A percentile compares a stretch with the other conserved stretches of the same genome.
These are phyloP conservation scores for Pipra filicauda DNA, from an alignment of 2,113 vertebrate genomes.

Conservation along the genomic window DNA sequence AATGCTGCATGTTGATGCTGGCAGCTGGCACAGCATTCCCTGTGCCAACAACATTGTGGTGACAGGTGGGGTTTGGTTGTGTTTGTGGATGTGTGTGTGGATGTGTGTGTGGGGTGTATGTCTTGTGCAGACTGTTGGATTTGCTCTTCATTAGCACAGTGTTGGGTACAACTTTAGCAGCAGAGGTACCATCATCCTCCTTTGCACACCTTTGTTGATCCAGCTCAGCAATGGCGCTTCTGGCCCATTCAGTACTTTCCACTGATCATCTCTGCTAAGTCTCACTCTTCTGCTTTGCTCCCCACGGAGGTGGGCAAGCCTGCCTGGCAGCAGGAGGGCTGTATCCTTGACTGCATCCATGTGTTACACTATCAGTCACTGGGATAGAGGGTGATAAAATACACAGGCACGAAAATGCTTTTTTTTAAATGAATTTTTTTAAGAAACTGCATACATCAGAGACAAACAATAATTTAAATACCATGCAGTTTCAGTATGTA, in stretches of 20 bases:
- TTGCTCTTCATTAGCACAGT: background rate
- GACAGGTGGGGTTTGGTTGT: background rate
- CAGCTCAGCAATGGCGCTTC: accelerated
- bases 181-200: accelerated
- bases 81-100: background rate
- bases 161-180: background rate
- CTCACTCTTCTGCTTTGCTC: background rate
- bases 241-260: background rate
- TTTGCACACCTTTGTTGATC: background rate
- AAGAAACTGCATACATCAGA: constrained; percentile 93
- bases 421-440: constrained; percentile 69
- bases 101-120: too few relatives aligned
- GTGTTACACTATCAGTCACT: background rate
- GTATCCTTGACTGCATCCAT: accelerated
- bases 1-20: background rate
- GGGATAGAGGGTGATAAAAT: constrained; percentile 9
- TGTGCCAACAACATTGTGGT: accelerated
- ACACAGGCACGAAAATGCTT: constrained; percentile 23
- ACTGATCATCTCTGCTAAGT: too few relatives aligned
- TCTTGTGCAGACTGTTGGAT: background rate
- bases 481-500: constrained; percentile 93
- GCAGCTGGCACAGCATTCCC: background rate
- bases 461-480: constrained; percentile 92
- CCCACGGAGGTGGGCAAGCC: background rate
- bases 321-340: background rate